Conservation (phyloP, 2,797 vertebrate genomes). For the Lithobates sylvaticus region DNA sequence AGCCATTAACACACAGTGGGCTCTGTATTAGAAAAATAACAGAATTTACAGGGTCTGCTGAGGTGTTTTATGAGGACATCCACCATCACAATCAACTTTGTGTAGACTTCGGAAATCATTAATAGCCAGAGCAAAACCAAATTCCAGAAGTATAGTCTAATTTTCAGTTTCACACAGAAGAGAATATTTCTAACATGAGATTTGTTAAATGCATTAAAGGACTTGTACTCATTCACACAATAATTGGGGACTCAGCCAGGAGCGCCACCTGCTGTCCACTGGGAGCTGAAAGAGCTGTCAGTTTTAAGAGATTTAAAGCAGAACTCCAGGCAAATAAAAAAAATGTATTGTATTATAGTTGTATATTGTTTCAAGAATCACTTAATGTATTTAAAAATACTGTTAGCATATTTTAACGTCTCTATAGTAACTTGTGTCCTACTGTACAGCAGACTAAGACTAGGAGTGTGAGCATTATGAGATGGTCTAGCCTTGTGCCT, state of each 20-base stretch:
- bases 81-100: neutral
- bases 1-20: conserved; percentile 35
- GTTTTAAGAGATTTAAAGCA: neutral
- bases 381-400: neutral
- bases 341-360: neutral
- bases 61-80: conserved; percentile 41
- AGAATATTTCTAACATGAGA: neutral
- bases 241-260: neutral
- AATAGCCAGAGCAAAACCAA: conserved; percentile 14
- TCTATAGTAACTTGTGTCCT: neutral
- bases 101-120: neutral
- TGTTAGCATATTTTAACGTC: neutral
- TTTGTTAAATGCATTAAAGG: conserved; percentile 1
- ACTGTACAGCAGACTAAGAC: neutral
- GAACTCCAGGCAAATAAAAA: neutral
- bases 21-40: conserved; percentile 25
- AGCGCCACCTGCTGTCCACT: neutral
- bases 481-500: too few relatives aligned
- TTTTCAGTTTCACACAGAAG: neutral
- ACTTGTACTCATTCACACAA: neutral
- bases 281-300: neutral
- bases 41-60: conserved; percentile 22
- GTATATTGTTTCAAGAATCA: neutral
- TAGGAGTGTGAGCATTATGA: too few relatives aligned
- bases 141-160: conserved; percentile 2